phyloP scores from a whole-genome alignment of 2,797 vertebrate genomes.

The Schizopygopsis pylzovi region DNA sequence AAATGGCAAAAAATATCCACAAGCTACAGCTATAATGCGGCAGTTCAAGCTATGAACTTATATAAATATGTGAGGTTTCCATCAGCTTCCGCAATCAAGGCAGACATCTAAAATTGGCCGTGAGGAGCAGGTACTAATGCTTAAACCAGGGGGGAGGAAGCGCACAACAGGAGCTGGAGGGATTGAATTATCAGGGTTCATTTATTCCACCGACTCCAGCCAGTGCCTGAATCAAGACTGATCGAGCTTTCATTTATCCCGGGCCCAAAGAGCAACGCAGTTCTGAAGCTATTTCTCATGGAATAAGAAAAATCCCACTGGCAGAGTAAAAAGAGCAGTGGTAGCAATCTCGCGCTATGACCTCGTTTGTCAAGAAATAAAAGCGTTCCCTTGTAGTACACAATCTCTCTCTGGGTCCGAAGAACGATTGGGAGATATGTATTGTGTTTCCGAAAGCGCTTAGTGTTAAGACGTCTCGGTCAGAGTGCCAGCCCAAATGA shows the following conservation, averaged over 20 bases:
- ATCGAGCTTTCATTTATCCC: constrained; percentile 63
- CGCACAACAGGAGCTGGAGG: constrained; percentile 66
- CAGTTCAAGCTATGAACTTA: constrained; percentile 32
- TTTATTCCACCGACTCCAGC: constrained; percentile 68
- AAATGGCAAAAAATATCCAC: neutral
- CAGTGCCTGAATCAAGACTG: constrained; percentile 71
- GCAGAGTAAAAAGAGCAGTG: constrained; percentile 55
- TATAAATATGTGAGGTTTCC: constrained; percentile 51
- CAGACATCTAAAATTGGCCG: constrained; percentile 68
- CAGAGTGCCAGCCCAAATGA: constrained; percentile 30
- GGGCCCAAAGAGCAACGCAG: constrained; percentile 56
- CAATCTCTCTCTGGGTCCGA: constrained; percentile 48
- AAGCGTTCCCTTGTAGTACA: constrained; percentile 59
- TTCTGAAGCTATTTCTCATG: constrained; percentile 50
- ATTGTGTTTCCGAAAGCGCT: constrained; percentile 53
- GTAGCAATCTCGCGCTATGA: constrained; percentile 60
- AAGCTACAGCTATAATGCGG: neutral
- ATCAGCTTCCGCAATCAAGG: constrained; percentile 63
- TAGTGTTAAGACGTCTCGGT: constrained; percentile 40
- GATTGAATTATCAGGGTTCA: constrained; percentile 69
- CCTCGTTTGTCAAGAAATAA: constrained; percentile 64
- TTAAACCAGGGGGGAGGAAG: constrained; percentile 58
- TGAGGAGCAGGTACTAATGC: constrained; percentile 65
- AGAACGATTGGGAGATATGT: constrained; percentile 46
- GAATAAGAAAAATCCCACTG: constrained; percentile 60